phyloP scores from a whole-genome alignment of 1,140 invertebrate genomes.

The Aphelenchoides fujianensis region DNA sequence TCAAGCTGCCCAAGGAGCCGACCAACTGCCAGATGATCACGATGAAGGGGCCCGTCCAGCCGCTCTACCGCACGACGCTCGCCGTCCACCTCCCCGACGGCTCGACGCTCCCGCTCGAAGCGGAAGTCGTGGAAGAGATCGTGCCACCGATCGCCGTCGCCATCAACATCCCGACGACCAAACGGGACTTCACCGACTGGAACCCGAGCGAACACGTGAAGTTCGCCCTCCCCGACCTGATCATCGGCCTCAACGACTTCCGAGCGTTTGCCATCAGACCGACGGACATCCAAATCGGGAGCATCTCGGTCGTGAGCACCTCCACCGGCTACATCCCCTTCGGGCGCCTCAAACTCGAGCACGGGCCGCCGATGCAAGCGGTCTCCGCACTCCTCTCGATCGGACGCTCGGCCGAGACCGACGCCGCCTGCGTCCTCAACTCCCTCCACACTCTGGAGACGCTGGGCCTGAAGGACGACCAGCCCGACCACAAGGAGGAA shows the following conservation, averaged over 20 bases:
- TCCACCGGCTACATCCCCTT: too few species aligned
- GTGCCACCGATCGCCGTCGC: not conserved
- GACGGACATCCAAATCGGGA: too few species aligned
- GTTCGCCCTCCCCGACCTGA: not conserved
- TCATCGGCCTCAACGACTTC: not conserved
- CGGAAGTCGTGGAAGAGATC: not conserved
- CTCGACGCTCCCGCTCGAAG: not conserved
- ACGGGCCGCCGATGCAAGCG: not conserved
- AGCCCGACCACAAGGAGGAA: not conserved
- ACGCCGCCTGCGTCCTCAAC: not conserved
- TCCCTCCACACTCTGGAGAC: not conserved
- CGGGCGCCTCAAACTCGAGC: not conserved
- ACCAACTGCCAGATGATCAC: not conserved
- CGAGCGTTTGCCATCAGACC: too few species aligned
- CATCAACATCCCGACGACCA: not conserved
- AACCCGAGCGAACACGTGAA: not conserved
- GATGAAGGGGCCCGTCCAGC: not conserved
- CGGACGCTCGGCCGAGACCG: not conserved
- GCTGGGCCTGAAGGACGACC: not conserved
- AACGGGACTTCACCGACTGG: not conserved
- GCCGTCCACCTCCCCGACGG: not conserved
- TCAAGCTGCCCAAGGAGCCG: not conserved
- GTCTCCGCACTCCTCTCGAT: not conserved
- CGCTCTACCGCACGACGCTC: not conserved
- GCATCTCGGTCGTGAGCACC: too few species aligned